Evolutionary conservation across 2,888 invertebrate species (phyloP).

Genomic region (Osedax frankpressi): DNA sequence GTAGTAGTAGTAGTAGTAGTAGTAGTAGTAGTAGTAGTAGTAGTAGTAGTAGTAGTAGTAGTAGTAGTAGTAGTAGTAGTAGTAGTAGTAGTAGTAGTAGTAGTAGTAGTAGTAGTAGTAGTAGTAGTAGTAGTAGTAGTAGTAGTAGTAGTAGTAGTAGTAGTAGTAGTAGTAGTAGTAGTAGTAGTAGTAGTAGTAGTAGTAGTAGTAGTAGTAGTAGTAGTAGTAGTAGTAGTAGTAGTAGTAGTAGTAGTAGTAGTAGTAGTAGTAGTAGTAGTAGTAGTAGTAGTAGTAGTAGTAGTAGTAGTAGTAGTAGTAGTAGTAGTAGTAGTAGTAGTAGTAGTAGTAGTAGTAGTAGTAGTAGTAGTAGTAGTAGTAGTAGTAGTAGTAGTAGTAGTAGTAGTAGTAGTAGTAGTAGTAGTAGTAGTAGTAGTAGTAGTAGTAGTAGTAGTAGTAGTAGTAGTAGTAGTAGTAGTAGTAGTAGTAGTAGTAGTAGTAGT

Average conservation of each 20-base stretch:
- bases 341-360: constrained; percentile 16
- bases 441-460: constrained; percentile 20
- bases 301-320: constrained; percentile 22
- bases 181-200: constrained; percentile 17
- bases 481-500: constrained; percentile 17
- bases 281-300: constrained; percentile 24
- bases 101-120: constrained; percentile 7
- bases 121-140: constrained; percentile 19
- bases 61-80: constrained; percentile 6
- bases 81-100: not conserved
- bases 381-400: constrained; percentile 20
- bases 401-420: constrained; percentile 20
- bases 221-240: constrained; percentile 12
- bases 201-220: constrained; percentile 9
- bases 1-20: not conserved
- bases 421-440: constrained; percentile 17
- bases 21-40: not conserved
- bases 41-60: constrained; percentile 6
- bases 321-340: constrained; percentile 19
- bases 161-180: constrained; percentile 17
- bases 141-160: constrained; percentile 19
- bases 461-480: constrained; percentile 14
- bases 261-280: constrained; percentile 16
- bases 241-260: constrained; percentile 14
- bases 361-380: constrained; percentile 18